These are phyloP conservation scores for Archips xylosteana DNA, from an alignment of 2,888 invertebrate species.

Conservation along the genomic window DNA sequence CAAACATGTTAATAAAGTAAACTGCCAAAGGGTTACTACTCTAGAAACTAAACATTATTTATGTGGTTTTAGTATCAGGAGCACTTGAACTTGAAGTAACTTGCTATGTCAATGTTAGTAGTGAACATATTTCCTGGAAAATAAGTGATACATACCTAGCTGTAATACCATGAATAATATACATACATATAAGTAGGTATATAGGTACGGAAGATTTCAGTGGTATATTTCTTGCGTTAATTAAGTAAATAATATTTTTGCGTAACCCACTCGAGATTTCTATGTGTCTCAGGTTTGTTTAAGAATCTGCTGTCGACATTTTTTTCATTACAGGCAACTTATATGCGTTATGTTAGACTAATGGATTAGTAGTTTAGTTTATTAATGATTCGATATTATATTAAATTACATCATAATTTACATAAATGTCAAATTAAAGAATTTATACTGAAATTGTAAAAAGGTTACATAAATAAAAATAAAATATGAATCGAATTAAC, in stretches of 20 bases:
- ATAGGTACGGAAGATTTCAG: not conserved
- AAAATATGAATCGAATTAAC: too few relatives aligned
- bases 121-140: not conserved
- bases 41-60: not conserved
- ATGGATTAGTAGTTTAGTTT: not conserved
- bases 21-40: not conserved
- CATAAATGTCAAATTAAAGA: too few relatives aligned
- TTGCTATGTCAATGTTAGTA: not conserved
- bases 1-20: not conserved
- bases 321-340: not conserved
- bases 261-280: not conserved
- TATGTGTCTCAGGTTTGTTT: not conserved
- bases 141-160: not conserved
- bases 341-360: not conserved
- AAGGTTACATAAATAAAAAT: too few relatives aligned
- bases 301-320: not conserved
- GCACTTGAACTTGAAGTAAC: slow-evolving; percentile 26
- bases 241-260: not conserved
- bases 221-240: not conserved
- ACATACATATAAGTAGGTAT: too few relatives aligned
- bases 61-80: slow-evolving; percentile 14
- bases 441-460: too few relatives aligned
- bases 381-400: too few relatives aligned
- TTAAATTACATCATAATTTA: too few relatives aligned
- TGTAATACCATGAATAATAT: not conserved